Percentiles rank a stretch among this genome's conserved stretches.
Conservation (phyloP, 2,888 invertebrate species). For the Lasioglossum vierecki region DNA sequence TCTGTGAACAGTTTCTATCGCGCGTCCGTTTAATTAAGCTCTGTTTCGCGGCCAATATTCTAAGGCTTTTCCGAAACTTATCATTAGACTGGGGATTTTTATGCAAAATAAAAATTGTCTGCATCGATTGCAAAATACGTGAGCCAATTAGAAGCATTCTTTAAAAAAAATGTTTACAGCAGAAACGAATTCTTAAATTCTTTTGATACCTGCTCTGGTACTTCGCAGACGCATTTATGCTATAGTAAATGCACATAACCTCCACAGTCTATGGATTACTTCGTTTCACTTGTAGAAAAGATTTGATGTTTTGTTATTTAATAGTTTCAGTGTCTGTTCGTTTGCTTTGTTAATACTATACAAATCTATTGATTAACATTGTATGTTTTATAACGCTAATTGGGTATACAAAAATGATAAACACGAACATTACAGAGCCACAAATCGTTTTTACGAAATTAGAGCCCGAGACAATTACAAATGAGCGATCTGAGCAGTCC, state of each 20-base stretch:
- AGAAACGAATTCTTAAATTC: background rate
- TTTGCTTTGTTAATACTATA: background rate
- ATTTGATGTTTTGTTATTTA: background rate
- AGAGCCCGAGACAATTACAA: background rate
- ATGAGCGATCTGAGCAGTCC: background rate
- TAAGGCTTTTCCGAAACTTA: background rate
- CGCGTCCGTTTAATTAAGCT: background rate
- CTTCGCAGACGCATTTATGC: background rate
- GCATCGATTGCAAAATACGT: background rate
- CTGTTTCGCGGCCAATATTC: background rate
- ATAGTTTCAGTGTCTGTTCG: background rate
- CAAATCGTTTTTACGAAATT: background rate
- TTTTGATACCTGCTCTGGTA: background rate
- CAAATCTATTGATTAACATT: background rate
- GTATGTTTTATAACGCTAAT: background rate
- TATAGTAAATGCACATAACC: background rate
- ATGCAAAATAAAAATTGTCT: background rate
- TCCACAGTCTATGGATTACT: background rate
- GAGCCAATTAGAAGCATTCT: background rate
- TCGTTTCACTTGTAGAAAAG: background rate
- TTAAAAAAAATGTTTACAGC: background rate
- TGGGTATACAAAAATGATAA: background rate
- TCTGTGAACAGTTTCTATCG: constrained; percentile 2
- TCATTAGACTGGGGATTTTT: background rate
- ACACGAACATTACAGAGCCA: background rate